Evolutionary conservation across 1,140 invertebrate species (phyloP), one percentile per base, ranked within the genome.

Genomic region (Zaprionus gabonicus): DNA sequence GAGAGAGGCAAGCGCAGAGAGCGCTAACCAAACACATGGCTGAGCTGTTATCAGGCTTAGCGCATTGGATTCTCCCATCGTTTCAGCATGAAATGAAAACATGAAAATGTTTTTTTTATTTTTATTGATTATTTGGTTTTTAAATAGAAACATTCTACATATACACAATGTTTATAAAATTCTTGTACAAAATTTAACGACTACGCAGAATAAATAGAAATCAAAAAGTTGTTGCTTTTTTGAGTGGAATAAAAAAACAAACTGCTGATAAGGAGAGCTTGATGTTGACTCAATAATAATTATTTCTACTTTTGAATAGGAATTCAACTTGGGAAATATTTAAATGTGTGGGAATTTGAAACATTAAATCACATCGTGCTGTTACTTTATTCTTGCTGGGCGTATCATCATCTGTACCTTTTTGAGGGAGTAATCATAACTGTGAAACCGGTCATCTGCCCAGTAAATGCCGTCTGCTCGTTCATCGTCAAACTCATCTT

Each of bases 321-420:
- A 38, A 15, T 38, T 38, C 36, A 4, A 4, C 1, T 4, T 38
- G 1, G 13, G 3, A 34, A 34, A 34, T 34, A 34, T 34, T 10
- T 34, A 34, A 34, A 34, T 34, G 2, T 10, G 31, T 34, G 3
- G 31, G 31, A 34, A 34, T 34, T 34, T 3, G 9, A 34, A 34
- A 10, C 3, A 34, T 34, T 9, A 34, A 34, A 34, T 10, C 31
- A 34, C 9, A 34, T 34, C 2, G 20, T 51, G 5, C 5, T 23
- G n/a, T 51, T 34, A 23, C 9, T 51, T 51, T 17, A 46, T 6
- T 17, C 41, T 46, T n/a, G n/a, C 13, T 5, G 53, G 53, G 15
- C 53, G 53, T 56, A 56, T 56, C 27, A 56, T 28, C 53, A 56
- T 56, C 31, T 56, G 5, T 9, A 56, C 53, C 23, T 15, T 13